These are phyloP conservation scores for Scaptomyza graminum DNA, from an alignment of 1,140 invertebrate genomes.

Conservation along the genomic window DNA sequence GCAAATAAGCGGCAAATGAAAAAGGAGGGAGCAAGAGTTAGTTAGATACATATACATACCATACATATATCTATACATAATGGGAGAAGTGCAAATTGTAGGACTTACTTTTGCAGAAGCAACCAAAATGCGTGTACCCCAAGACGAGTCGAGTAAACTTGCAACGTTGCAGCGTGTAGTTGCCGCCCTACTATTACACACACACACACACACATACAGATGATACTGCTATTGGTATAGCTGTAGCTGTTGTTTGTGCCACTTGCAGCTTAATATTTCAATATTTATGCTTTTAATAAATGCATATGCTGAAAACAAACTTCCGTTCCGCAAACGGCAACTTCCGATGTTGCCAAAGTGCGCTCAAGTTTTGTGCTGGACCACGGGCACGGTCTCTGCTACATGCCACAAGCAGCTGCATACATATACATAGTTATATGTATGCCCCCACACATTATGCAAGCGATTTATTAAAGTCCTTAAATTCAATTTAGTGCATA, in stretches of 20 bases:
- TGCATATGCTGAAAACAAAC: conserved; percentile 76
- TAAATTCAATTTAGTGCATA: conserved; percentile 1
- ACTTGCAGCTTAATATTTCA: conserved; percentile 81
- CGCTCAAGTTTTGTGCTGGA: conserved; percentile 35
- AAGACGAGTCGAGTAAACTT: neutral
- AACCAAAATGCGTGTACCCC: conserved; percentile 3
- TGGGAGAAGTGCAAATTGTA: conserved; percentile 58
- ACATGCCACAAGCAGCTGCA: conserved; percentile 21
- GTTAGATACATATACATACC: too few relatives aligned
- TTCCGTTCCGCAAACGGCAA: conserved; percentile 61
- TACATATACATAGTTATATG: too few relatives aligned
- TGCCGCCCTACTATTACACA: conserved; percentile 18
- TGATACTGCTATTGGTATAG: neutral
- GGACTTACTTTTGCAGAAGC: conserved; percentile 5
- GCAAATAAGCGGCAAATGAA: conserved; percentile 62
- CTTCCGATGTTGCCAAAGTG: conserved; percentile 52
- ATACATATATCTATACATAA: too few relatives aligned
- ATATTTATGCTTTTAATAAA: conserved; percentile 83
- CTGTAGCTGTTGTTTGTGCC: conserved; percentile 66
- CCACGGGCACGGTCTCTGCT: conserved; percentile 6
- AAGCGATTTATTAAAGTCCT: conserved; percentile 10
- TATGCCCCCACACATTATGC: neutral
- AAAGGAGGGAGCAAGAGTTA: neutral
- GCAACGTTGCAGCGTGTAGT: conserved; percentile 17
- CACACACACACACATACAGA: conserved; percentile 1